These are phyloP conservation scores for Acanthopleura granulata DNA, from an alignment of 2,888 invertebrate genomes.

Conservation along the genomic window DNA sequence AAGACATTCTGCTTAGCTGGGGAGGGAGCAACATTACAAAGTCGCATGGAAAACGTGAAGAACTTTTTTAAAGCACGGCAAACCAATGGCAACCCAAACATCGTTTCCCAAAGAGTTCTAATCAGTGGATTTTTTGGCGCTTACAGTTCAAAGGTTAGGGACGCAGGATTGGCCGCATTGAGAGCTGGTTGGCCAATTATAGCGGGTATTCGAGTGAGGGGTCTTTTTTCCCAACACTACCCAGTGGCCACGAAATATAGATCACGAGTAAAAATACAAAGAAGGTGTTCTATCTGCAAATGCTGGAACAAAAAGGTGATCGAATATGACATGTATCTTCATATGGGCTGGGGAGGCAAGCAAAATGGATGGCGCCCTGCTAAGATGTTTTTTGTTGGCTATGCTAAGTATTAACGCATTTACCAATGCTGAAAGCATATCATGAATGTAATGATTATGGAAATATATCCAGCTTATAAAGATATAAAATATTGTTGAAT, in stretches of 20 bases:
- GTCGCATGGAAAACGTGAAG: constrained; percentile 25
- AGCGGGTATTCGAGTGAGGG: constrained; percentile 25
- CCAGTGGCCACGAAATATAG: constrained; percentile 31
- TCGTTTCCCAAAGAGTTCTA: constrained; percentile 1
- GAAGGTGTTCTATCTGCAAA: constrained; percentile 17
- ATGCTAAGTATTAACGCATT: not conserved
- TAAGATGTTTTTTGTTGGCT: constrained; percentile 23
- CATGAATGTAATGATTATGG: too few species aligned
- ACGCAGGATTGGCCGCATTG: constrained; percentile 19
- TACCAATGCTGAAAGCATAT: too few species aligned
- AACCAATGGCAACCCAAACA: constrained; percentile 1
- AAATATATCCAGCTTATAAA: too few species aligned
- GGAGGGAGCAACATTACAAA: constrained; percentile 26
- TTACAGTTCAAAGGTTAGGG: constrained; percentile 21
- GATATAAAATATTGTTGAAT: too few species aligned
- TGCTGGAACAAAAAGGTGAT: constrained; percentile 16
- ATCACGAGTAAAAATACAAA: not conserved
- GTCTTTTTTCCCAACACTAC: constrained; percentile 28
- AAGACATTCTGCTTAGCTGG: constrained; percentile 25
- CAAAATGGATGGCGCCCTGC: constrained; percentile 25
- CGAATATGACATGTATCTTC: constrained; percentile 28
- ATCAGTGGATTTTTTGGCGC: constrained; percentile 23
- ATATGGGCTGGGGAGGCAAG: constrained; percentile 31
- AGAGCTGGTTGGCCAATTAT: constrained; percentile 27
- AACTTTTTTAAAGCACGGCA: constrained; percentile 25